These are phyloP conservation scores for Noctilio leporinus DNA, from an alignment of 2,113 vertebrate species.

Conservation along the genomic window DNA sequence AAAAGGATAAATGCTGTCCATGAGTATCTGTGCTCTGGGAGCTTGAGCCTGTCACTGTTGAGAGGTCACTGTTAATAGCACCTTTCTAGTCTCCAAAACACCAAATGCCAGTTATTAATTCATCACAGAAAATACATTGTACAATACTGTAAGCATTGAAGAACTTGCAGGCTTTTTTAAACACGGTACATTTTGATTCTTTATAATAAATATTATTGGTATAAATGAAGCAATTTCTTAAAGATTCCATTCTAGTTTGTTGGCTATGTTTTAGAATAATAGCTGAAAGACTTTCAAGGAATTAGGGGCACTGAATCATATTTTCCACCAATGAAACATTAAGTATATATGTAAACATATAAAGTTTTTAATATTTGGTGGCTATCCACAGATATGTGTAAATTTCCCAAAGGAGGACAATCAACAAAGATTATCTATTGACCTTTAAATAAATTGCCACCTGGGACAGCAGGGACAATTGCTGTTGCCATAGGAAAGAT, in stretches of 20 bases:
- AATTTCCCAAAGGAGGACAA: not conserved
- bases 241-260: not conserved
- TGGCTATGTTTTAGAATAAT: not conserved
- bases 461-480: not conserved
- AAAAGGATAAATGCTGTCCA: rapidly evolving
- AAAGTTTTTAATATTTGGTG: not conserved
- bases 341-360: not conserved
- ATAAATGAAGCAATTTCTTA: not conserved
- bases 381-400: not conserved
- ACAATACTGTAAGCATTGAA: not conserved
- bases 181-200: not conserved
- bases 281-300: not conserved
- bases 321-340: not conserved
- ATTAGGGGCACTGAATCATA: not conserved
- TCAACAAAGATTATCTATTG: not conserved
- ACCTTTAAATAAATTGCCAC: not conserved
- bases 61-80: not conserved
- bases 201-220: not conserved
- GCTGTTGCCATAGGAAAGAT: not conserved
- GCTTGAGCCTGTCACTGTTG: not conserved
- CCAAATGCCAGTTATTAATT: not conserved
- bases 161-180: not conserved
- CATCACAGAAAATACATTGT: not conserved
- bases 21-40: not conserved
- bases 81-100: not conserved